phyloP scores from a whole-genome alignment of 2,113 vertebrate genomes.

The Forbesichthys papilliferus region DNA sequence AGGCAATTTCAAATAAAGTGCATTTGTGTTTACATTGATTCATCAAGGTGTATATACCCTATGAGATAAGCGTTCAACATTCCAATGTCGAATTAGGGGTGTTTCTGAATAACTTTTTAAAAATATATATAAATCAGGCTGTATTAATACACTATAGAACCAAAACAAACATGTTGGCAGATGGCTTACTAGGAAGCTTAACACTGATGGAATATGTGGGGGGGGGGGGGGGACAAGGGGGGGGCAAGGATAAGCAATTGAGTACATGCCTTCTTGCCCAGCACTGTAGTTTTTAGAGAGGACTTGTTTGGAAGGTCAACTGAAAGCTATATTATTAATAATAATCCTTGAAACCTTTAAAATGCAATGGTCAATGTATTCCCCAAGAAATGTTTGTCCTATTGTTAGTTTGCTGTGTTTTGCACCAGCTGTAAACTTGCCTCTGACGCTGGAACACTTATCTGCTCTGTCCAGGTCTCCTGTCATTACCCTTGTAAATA shows the following conservation, averaged over 20 bases:
- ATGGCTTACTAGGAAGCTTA: conserved; percentile 17
- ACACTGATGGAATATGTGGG: not conserved
- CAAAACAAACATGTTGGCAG: conserved; percentile 26
- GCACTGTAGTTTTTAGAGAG: conserved; percentile 11
- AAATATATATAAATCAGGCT: too few relatives aligned
- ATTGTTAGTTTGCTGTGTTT: conserved; percentile 42
- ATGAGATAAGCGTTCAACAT: too few relatives aligned
- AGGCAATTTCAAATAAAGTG: conserved; percentile 14
- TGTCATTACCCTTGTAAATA: conserved; percentile 63
- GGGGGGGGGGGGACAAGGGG: not conserved
- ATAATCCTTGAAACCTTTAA: conserved; percentile 22
- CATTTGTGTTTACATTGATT: too few relatives aligned
- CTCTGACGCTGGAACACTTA: conserved; percentile 17
- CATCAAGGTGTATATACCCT: too few relatives aligned
- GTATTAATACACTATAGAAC: conserved; percentile 14
- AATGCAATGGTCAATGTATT: conserved; percentile 12
- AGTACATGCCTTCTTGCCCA: conserved; percentile 9
- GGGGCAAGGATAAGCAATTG: not conserved
- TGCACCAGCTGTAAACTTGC: conserved; percentile 55
- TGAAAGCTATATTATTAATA: conserved; percentile 37
- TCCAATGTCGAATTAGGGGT: too few relatives aligned
- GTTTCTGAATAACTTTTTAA: too few relatives aligned
- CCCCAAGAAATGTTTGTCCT: conserved; percentile 20
- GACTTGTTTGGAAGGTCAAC: conserved; percentile 17
- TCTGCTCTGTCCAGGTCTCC: conserved; percentile 15